Base-by-base conservation (phyloP, 2,113 vertebrate species). In the Colistium nudipinnis region DNA sequence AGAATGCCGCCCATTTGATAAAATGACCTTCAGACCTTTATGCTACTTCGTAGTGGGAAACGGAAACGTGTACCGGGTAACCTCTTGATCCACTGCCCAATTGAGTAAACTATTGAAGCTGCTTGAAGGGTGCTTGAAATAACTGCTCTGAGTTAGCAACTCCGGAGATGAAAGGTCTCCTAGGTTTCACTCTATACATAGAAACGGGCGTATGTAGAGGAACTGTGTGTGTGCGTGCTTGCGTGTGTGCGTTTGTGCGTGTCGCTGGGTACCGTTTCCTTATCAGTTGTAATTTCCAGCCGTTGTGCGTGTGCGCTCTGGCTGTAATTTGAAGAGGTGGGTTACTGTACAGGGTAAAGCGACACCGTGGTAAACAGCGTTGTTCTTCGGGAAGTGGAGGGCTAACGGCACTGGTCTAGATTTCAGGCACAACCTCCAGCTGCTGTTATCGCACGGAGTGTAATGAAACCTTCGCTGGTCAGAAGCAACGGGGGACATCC, bases 311-410 rank as follows among this genome's bases (percentile, higher is more conserved):
- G 45, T 43, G 63, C 25, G 39, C 54, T 41, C 36, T 8, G 56
- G 24, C 41, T 84, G 89, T 86, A 89, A 91, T 80, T 67, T 85
- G 88, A 91, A 82, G 82, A 86, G 78, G 74, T 82, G 31, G 75
- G 86, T 84, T 85, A 86, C 86, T 48, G 83, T 82, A n/a, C 73
- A 78, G 74, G 76, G 86, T 80, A 87, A 86, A 83, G 74, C 35
- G 85, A 90, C 89, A 85, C 82, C 68, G 70, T 31, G 27, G 82
- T 70, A 74, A 81, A 81, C 78, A 49, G 33, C 80, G 56, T 51
- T 74, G 80, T 71, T 61, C 44, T 88, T 69, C 87, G 76, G 89
- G 90, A 89, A 91, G 76, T 59, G 30, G 61, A 59, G 60, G 76
- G 86, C 82, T 75, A 81, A 76, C 78, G 17, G 75, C n/a, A 84